Base-by-base conservation (phyloP, 2,888 invertebrate genomes). In the Meteorus cinctellus region DNA sequence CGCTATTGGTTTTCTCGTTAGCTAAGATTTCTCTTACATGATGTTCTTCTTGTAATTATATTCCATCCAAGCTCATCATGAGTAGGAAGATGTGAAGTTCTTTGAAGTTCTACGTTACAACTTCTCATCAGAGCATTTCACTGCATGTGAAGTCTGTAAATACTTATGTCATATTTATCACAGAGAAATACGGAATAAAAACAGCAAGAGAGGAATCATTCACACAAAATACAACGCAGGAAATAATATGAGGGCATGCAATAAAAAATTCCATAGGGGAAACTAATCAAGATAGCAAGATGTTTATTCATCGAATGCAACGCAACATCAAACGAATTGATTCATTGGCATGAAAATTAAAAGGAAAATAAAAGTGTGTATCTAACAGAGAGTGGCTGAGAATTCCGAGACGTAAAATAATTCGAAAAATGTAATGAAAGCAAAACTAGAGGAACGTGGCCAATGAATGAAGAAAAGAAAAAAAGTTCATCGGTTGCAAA, bases 381-480 rank as follows among this genome's bases (percentile, higher is more conserved):
- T 41, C 4, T n/a, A 4, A 48, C 16, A 29, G 8, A 24, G 29
- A 48, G 51, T 2, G 59, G 48, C 5, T 31, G n/a, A 59, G n/a
- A 51, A 48, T 48, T 10, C 2, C 14, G 59, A 29, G 16, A 48
- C 16, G 16, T 1, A 48, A 19, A 8, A 24, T n/a, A 62, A 62
- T 5, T 27, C 3, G n/a, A 1, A 31, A 31, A n/a, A 16, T 41
- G 12, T 8, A 41, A 41, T 41, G 12, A 41, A 41, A 41, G 12
- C 41, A 29, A 34, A 31, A 34, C 63, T 60, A 10, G 34, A 63
- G 0, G 12, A 63, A 34, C 34, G 63, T 63, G 34, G 34, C 19
- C 31, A 51, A 31, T 69, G 48, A 69, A 69, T 48, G 69, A 29
- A 67, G n/a, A 29, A 69, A 48, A 48, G 5, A 48, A 48, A 48